These are phyloP conservation scores for Piprites chloris DNA, from an alignment of 2,113 vertebrate species.

Conservation along the genomic window DNA sequence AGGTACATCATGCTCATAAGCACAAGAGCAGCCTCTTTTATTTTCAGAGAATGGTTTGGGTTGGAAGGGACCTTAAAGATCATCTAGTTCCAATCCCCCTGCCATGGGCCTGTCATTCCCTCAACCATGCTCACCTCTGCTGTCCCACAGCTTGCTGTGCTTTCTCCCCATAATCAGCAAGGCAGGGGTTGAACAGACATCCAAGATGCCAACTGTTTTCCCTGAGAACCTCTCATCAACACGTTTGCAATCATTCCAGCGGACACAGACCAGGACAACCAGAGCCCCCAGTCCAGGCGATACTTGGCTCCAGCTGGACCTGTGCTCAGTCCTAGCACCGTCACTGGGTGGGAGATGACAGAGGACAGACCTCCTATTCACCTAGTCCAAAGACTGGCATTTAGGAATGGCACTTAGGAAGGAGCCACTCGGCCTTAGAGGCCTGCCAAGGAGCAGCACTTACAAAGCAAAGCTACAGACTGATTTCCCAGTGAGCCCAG, in stretches of 20 bases:
- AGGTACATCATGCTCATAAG: fast-evolving
- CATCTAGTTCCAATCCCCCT: not conserved
- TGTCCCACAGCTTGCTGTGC: not conserved
- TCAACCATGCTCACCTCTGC: not conserved
- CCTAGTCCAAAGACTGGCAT: not conserved
- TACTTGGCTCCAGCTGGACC: not conserved
- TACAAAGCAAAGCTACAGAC: slow-evolving; percentile 16
- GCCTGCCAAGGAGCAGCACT: not conserved
- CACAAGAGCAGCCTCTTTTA: fast-evolving
- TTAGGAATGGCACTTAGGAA: not conserved
- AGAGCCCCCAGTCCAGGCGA: not conserved
- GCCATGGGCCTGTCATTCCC: not conserved
- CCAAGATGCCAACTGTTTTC: not conserved
- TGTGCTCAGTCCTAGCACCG: not conserved
- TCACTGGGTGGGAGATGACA: not conserved
- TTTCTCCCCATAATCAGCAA: fast-evolving
- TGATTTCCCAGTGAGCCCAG: not conserved
- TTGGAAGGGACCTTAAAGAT: not conserved
- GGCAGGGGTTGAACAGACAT: not conserved
- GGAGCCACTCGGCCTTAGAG: not conserved
- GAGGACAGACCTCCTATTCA: not conserved
- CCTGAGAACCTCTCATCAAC: not conserved
- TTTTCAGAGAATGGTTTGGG: not conserved
- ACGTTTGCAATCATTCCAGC: not conserved
- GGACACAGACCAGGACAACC: not conserved